Evolutionary conservation across 2,797 vertebrate species (phyloP), one percentile per base, ranked within the genome.

Genomic region (Spea hammondii): DNA sequence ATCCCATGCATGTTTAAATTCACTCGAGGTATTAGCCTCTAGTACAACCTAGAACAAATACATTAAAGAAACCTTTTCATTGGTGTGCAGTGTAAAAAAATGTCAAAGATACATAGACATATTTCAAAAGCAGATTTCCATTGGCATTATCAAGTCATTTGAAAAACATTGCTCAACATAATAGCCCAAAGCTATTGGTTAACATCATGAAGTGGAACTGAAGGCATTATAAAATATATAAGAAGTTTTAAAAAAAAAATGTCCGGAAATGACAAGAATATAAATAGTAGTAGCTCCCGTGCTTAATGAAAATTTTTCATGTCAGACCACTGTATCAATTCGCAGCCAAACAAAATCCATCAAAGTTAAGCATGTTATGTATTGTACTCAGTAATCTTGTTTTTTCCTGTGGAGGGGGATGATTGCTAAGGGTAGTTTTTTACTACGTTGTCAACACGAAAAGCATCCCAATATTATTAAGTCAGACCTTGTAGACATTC

Each of bases 271-370:
- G 3, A 57, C 55, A 11, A 10, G 9, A 57, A 57, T 57, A 10
- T 57, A 57, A 10, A 57, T 4, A 57, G 55, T 4, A 57, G n/a
- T 57, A 57, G 55, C 32, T 32, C 32, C 32, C 32, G 32, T 32
- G 32, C 32, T 3, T 32, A 32, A 32, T 32, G 32, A 3, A 32
- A 32, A 32, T 32, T 57, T 10, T 57, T 13, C 55, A 11, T 57
- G 9, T 57, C 12, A 57, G 55, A 5, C 9, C 12, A 57, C 55
- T 57, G 12, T 57, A 57, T 57, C 55, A 57, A 57, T 57, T 57
- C 55, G n/a, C 55, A 13, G 55, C 55, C 55, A 57, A 57, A 57
- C 55, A 13, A 57, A 57, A 57, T 57, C 55, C 55, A 57, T 57
- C 55, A 57, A 57, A 5, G 55, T 57, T 57, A 57, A 57, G 32